A percentile compares a stretch with the other conserved stretches of the same genome.
Conservation (phyloP, 2,113 vertebrate species). For the Sclerurus mexicanus region DNA sequence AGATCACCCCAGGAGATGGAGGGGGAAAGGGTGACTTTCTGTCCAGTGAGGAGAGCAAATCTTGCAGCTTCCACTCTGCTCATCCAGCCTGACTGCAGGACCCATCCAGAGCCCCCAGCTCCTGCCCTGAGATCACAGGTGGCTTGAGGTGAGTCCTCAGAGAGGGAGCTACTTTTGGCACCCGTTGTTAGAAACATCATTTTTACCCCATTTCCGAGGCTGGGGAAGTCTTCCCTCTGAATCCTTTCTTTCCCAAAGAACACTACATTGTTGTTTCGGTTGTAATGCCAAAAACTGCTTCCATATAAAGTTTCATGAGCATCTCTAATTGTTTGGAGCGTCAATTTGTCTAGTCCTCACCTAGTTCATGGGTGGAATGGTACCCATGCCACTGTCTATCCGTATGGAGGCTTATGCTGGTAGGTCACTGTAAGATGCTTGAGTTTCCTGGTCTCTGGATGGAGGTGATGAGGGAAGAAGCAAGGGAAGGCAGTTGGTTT, state of each 20-base stretch:
- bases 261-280: not conserved
- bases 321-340: not conserved
- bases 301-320: not conserved
- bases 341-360: not conserved
- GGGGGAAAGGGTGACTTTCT: not conserved
- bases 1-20: not conserved
- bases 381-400: not conserved
- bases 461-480: not conserved
- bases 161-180: not conserved
- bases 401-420: not conserved
- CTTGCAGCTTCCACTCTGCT: not conserved
- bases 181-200: not conserved
- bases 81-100: not conserved
- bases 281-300: not conserved
- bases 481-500: not conserved
- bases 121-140: not conserved
- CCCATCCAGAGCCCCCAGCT: not conserved
- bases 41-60: fast-evolving
- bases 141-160: not conserved
- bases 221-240: not conserved
- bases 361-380: not conserved
- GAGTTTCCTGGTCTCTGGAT: not conserved
- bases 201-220: not conserved
- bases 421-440: not conserved
- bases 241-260: not conserved